These are phyloP conservation scores for Lepidurus couesii DNA, from an alignment of 1,140 invertebrate genomes.

Conservation along the genomic window DNA sequence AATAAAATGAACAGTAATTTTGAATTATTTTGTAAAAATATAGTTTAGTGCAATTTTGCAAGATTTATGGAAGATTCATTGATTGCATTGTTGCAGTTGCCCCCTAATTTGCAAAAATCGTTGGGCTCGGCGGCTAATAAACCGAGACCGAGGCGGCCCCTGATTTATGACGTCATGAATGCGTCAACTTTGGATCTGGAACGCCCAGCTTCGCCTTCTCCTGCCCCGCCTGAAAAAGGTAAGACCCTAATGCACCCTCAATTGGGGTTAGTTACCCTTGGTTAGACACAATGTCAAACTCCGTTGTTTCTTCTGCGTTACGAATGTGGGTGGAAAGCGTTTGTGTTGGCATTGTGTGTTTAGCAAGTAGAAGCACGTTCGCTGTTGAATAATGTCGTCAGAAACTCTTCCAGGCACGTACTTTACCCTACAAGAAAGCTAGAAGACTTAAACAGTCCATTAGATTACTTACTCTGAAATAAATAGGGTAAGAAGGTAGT, in stretches of 20 bases:
- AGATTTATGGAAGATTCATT: not conserved
- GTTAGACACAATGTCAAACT: not conserved
- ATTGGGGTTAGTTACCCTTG: not conserved
- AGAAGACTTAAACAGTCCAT: too few species aligned
- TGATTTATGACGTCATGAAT: not conserved
- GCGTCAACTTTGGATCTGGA: not conserved
- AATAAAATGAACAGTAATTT: too few species aligned
- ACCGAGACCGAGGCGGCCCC: not conserved
- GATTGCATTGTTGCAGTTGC: not conserved
- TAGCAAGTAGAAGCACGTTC: too few species aligned
- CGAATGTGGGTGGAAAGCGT: not conserved
- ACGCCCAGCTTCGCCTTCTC: not conserved
- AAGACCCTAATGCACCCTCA: not conserved
- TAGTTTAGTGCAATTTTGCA: not conserved
- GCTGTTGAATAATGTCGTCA: too few species aligned
- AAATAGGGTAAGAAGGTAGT: too few species aligned
- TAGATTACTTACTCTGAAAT: too few species aligned
- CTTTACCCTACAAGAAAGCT: too few species aligned
- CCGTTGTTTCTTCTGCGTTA: not conserved
- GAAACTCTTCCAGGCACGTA: too few species aligned
- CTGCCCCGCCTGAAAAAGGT: constrained; percentile 2
- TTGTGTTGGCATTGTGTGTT: too few species aligned
- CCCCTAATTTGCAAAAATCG: not conserved
- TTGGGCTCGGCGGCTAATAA: not conserved
- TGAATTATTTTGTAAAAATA: too few species aligned